Base-by-base conservation (phyloP, 1,140 invertebrate genomes). In the Samia ricini region DNA sequence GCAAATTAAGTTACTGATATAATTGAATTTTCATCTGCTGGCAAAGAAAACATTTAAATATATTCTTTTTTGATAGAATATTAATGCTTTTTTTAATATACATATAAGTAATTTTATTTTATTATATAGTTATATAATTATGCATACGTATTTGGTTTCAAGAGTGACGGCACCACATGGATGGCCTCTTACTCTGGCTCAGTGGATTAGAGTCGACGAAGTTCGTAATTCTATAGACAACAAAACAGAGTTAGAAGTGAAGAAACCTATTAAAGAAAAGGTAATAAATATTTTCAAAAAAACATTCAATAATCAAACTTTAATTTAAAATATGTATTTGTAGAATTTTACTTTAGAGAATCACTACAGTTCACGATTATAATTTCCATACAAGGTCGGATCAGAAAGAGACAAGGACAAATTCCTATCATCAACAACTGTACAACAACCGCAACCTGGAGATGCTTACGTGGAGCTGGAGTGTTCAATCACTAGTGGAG, bases 391-490 rank as follows among this genome's bases (percentile, higher is more conserved):
- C 21, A n/a, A 58, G 56, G 33, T 42, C 18, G 12, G 10, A 22
- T 74, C 76, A 61, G 72, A 69, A 5, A 81, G 75, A 58, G 77
- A 79, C 2, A 77, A 74, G 33, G 72, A 76, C 0, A 75, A 79
- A 22, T 22, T 19, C 8, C 36, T 23, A 15, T 48, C 62, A 5
- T 26, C 26, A 2, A 42, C 33, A 12, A 23, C 63, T 0, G 24
- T 62, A 0, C 64, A 70, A 23, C 71, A 74, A 12, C 83, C 83
- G 0, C 68, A 80, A 48, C 74, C 77, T 5, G 83, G 74, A 24
- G 85, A 88, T 54, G 81, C 85, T 0, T 85, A 72, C 51, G 68
- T 81, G 8, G 79, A 84, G 29, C 56, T 88, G 52, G 85, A 88
- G 49, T 85, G 79, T 56, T 72, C 81, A 1, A 22, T 79, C 12